Conservation (phyloP, 2,888 invertebrate species). For the Galerucella calmariensis region DNA sequence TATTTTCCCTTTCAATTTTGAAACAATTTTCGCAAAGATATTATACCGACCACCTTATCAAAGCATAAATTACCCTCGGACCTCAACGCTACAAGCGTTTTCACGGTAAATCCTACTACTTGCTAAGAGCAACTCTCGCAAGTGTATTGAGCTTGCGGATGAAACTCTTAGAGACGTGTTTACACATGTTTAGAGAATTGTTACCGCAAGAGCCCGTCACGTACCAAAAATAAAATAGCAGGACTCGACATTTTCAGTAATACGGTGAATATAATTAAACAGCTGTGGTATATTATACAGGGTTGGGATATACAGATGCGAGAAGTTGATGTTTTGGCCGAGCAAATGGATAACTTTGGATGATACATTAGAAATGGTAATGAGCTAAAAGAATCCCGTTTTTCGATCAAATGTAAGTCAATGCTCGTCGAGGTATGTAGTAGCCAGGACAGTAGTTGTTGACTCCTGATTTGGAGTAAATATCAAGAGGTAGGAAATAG, state of each 20-base stretch:
- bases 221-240: neutral
- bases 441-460: too few relatives aligned
- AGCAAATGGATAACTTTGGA: too few relatives aligned
- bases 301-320: neutral
- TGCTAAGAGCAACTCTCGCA: neutral
- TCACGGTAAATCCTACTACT: neutral
- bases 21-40: neutral
- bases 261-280: neutral
- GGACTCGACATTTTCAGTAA: neutral
- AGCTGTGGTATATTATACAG: neutral
- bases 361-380: too few relatives aligned
- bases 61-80: neutral
- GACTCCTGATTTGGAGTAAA: too few relatives aligned
- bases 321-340: too few relatives aligned
- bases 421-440: too few relatives aligned
- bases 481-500: too few relatives aligned
- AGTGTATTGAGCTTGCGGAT: neutral
- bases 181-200: constrained; percentile 2
- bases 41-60: neutral
- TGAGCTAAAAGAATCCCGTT: too few relatives aligned
- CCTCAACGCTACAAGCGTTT: neutral
- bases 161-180: neutral
- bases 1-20: neutral
- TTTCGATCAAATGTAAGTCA: too few relatives aligned
- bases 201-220: neutral